Evolutionary conservation across 2,113 vertebrate genomes (phyloP).

Genomic region (Eptesicus fuscus): DNA sequence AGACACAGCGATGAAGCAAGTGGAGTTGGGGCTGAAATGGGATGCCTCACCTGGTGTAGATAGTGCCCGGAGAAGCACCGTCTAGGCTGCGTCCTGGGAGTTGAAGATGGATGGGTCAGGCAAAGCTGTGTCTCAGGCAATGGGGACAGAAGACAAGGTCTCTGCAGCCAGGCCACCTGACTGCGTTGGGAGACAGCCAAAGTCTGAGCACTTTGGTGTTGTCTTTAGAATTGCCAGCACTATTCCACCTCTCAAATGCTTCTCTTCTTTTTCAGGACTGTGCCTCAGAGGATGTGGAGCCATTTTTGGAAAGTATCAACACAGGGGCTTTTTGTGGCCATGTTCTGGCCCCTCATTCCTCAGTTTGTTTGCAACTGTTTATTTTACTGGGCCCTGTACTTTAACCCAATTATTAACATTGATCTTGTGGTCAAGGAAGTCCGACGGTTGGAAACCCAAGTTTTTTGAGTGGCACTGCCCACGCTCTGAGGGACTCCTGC

Average conservation of each 20-base stretch:
- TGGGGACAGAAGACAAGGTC: not conserved
- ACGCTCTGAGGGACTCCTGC: not conserved
- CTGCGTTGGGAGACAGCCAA: rapidly evolving
- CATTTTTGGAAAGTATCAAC: slow-evolving; percentile 93
- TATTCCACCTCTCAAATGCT: not conserved
- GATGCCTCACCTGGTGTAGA: rapidly evolving
- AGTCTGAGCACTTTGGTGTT: rapidly evolving
- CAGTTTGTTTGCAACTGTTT: slow-evolving; percentile 95
- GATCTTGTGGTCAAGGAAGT: slow-evolving; percentile 93
- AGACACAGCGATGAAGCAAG: not conserved
- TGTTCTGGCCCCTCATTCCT: slow-evolving; percentile 94
- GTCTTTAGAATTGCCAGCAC: rapidly evolving
- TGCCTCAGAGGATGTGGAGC: slow-evolving; percentile 90
- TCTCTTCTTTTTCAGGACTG: slow-evolving; percentile 81
- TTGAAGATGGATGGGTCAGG: not conserved
- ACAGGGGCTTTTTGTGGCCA: slow-evolving; percentile 89
- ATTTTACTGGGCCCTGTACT: slow-evolving; percentile 96
- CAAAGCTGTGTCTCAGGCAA: not conserved
- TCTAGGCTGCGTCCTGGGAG: not conserved
- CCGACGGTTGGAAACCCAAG: slow-evolving; percentile 88
- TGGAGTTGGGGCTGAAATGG: not conserved
- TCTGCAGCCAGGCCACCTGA: not conserved
- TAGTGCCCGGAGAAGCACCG: not conserved
- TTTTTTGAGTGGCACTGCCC: slow-evolving; percentile 68
- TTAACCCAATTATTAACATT: slow-evolving; percentile 94